Evolutionary conservation across 1,140 invertebrate species (phyloP).

Genomic region (Monochamus saltuarius): DNA sequence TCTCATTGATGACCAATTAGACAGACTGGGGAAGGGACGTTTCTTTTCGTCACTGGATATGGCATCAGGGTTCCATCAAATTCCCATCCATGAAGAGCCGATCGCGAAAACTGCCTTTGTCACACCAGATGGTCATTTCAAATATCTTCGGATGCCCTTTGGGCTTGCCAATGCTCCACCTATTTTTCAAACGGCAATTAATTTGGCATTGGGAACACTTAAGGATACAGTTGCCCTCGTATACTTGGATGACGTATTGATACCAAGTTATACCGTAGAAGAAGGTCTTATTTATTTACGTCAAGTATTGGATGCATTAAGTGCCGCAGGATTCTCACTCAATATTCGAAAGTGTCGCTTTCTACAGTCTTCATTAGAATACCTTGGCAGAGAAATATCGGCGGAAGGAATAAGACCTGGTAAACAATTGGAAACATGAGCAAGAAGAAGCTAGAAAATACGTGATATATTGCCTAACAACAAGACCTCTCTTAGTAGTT

Average conservation of each 20-base stretch:
- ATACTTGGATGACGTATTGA: slow-evolving; percentile 40
- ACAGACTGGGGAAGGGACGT: slow-evolving; percentile 30
- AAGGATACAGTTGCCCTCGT: slow-evolving; percentile 18
- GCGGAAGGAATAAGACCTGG: slow-evolving; percentile 16
- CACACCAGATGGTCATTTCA: slow-evolving; percentile 49
- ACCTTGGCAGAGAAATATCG: slow-evolving; percentile 26
- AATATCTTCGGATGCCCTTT: slow-evolving; percentile 53
- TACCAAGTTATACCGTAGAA: slow-evolving; percentile 31
- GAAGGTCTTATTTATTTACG: slow-evolving; percentile 34
- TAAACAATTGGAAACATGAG: slow-evolving; percentile 8
- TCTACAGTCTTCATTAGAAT: slow-evolving; percentile 16
- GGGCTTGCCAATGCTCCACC: no score
- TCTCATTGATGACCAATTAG: slow-evolving; percentile 52
- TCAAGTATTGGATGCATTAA: slow-evolving; percentile 30
- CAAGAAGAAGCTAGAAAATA: slow-evolving; percentile 32
- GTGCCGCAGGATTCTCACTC: slow-evolving; percentile 20
- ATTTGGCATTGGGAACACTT: slow-evolving; percentile 42
- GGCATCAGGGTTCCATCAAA: slow-evolving; percentile 36
- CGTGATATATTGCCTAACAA: slow-evolving; percentile 21
- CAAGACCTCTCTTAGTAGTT: slow-evolving; percentile 11
- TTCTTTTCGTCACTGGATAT: slow-evolving; percentile 42
- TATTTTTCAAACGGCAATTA: slow-evolving; percentile 52
- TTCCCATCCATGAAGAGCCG: slow-evolving; percentile 42
- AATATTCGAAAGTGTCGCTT: slow-evolving; percentile 30
- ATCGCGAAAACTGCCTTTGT: slow-evolving; percentile 42